phyloP scores from a whole-genome alignment of 30 jellyfish, hydroid and myxozoan species.

The Aurelia sp. region DNA sequence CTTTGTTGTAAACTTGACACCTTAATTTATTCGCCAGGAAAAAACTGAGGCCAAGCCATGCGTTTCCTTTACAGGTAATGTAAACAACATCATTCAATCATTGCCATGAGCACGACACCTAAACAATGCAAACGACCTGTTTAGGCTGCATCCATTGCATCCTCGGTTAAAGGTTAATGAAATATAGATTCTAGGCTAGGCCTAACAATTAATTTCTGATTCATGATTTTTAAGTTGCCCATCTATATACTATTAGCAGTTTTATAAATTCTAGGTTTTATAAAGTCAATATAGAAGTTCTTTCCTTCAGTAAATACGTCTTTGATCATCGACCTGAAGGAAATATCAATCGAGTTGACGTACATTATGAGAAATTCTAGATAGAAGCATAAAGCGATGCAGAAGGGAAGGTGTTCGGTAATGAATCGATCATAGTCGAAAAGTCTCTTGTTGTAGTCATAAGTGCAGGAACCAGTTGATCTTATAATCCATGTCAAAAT shows the following conservation, averaged over 20 bases:
- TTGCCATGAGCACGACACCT: too few species aligned
- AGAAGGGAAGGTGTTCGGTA: constrained; percentile 34
- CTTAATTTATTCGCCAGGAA: too few species aligned
- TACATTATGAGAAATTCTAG: constrained; percentile 25
- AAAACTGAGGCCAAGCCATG: too few species aligned
- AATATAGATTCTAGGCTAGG: too few species aligned
- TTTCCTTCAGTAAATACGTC: not conserved
- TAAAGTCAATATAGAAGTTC: not conserved
- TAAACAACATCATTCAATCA: too few species aligned
- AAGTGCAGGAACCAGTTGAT: constrained; percentile 33
- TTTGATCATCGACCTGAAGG: not conserved
- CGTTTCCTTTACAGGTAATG: too few species aligned
- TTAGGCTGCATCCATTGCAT: too few species aligned
- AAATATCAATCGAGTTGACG: constrained; percentile 26
- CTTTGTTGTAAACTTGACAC: too few species aligned
- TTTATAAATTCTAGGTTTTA: not conserved
- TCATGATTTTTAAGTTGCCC: too few species aligned
- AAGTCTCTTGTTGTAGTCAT: constrained; percentile 8
- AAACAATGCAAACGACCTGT: too few species aligned
- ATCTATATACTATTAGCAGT: not conserved
- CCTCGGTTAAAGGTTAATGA: too few species aligned
- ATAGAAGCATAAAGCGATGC: constrained; percentile 34
- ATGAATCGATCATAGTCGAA: constrained; percentile 37
- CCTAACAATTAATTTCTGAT: too few species aligned
- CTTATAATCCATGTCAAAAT: constrained; percentile 23